Base-by-base conservation (phyloP, 2,888 invertebrate genomes). In the Lathronympha strigana region DNA sequence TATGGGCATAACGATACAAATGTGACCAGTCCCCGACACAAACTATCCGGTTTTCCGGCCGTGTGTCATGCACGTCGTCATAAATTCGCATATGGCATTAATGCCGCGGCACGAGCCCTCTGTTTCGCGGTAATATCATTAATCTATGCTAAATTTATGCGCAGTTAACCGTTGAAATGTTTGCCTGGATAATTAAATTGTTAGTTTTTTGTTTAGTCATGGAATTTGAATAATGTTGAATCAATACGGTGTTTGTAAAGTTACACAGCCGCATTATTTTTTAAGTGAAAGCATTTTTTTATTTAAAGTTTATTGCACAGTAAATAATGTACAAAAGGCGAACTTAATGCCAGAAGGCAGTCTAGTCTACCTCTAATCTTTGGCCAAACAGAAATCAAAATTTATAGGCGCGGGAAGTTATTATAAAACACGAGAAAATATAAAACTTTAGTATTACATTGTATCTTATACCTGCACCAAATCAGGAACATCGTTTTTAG, bases 111-210 rank as follows among this genome's bases (percentile, higher is more conserved):
- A 81, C 73, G 81, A 61, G 70, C 71, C 70, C 66, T 70, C 70
- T 73, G 74, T 73, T 68, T 69, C 71, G 73, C 63, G 76, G 78
- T 80, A 78, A 81, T 80, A 75, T 79, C 78, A 79, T 82, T 82
- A 81, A 81, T 81, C 82, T 76, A 67, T 69, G 71, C 74, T 76
- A 77, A 82, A 81, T 82, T 78, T 81, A 82, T 81, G 80, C 81
- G 73, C 76, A 78, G 80, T 78, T 78, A 77, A 77, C 68, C 70
- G 67, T 47, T 61, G 67, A 43, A 68, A 68, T 66, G 61, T 67
- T 68, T 67, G 63, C 67, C 36, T 33, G 19, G 23, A 54, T 61
- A 54, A 66, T 61, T 60, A 33, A 54, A 58, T 43, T 60, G 66
- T 61, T 66, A 66, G 61, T 66, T 60, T 61, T 60, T 66, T 61